Evolutionary conservation across 2,797 vertebrate genomes (phyloP).

Genomic region (Apogon hyalosoma): DNA sequence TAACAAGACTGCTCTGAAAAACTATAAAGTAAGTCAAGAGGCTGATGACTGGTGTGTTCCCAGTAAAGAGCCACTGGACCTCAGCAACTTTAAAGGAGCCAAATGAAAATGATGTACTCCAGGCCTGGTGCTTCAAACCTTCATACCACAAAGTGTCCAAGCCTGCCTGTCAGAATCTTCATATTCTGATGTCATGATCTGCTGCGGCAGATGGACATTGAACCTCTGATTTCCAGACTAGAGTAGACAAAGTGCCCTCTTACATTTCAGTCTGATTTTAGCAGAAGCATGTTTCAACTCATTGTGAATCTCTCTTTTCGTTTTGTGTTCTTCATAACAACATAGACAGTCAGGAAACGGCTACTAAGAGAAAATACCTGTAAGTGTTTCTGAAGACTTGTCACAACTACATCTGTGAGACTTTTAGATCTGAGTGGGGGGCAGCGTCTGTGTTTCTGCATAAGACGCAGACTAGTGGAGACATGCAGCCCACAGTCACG

Average conservation of each 20-base stretch:
- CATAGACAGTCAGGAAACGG: conserved; percentile 23
- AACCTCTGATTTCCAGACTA: conserved; percentile 21
- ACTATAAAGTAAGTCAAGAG: conserved; percentile 93
- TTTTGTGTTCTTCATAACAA: conserved; percentile 18
- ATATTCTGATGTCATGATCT: conserved; percentile 22
- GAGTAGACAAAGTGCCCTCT: conserved; percentile 8
- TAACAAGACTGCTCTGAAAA: conserved; percentile 94
- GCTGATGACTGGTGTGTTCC: conserved; percentile 95
- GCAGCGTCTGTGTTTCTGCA: neutral
- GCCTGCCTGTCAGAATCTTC: conserved; percentile 11
- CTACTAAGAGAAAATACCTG: conserved; percentile 15
- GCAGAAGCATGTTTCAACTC: conserved; percentile 39
- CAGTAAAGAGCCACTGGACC: conserved; percentile 93
- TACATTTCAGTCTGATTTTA: conserved; percentile 35
- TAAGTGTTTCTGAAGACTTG: neutral
- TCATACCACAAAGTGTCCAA: conserved; percentile 18
- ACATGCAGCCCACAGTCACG: neutral
- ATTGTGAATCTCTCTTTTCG: conserved; percentile 13
- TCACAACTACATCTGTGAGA: neutral
- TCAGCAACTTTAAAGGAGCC: conserved; percentile 86
- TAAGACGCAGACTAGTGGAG: neutral
- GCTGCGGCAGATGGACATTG: conserved; percentile 23
- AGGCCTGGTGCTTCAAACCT: conserved; percentile 18
- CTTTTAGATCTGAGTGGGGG: neutral
- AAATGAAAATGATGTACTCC: conserved; percentile 70